Percentiles rank a stretch among this genome's conserved stretches.
These are phyloP conservation scores for Girardinus metallicus DNA, from an alignment of 2,797 vertebrate genomes.

Conservation along the genomic window DNA sequence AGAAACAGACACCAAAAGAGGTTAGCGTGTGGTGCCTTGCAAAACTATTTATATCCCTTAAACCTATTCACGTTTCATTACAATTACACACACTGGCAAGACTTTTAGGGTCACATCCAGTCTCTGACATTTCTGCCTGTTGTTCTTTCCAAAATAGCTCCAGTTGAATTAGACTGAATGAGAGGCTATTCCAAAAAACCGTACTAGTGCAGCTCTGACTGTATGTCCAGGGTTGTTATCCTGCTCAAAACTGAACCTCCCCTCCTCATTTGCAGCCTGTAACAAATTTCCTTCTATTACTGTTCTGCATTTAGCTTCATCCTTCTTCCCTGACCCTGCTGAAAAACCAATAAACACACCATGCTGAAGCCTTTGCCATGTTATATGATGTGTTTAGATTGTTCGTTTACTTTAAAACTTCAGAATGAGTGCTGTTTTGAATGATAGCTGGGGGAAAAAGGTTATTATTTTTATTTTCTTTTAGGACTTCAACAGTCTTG, in stretches of 20 bases:
- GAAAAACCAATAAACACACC: background rate
- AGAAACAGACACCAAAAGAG: constrained; percentile 2
- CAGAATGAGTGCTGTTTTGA: background rate
- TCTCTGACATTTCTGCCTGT: background rate
- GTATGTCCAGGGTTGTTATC: background rate
- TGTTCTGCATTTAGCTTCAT: background rate
- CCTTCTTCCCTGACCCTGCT: too few relatives aligned
- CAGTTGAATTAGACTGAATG: background rate
- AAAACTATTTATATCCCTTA: background rate
- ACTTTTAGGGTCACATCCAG: background rate
- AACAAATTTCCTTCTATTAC: background rate
- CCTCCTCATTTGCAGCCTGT: background rate
- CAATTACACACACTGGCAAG: background rate
- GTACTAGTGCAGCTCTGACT: background rate
- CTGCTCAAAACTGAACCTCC: background rate
- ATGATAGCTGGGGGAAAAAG: too few relatives aligned
- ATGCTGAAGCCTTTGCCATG: background rate
- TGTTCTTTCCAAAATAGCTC: background rate
- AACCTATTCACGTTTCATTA: background rate
- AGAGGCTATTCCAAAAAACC: background rate
- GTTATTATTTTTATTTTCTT: background rate
- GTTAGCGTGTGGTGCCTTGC: background rate
- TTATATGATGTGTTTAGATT: background rate
- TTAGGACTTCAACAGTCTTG: background rate
- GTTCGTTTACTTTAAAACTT: background rate